Evolutionary conservation across 2,888 invertebrate genomes (phyloP), one percentile per base, ranked within the genome.

Genomic region (Drosophila merina): DNA sequence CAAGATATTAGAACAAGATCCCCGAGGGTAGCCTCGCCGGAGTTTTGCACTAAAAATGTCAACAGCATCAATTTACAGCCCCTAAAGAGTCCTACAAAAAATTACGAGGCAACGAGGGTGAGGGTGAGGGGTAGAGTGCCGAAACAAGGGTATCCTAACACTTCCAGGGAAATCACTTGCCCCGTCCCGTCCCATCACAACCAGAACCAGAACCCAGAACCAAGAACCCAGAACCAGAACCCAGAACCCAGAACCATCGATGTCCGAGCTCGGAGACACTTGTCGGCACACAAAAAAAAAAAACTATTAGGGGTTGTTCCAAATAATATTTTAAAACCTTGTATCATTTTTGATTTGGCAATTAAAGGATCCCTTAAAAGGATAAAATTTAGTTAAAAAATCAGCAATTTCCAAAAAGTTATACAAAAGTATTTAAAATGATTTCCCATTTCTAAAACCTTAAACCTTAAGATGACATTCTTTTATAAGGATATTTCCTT

Each of bases 121-220:
- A 33, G 20, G 5, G 12, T 8, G 42, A 5, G 26, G 14, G 28
- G 44, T 12, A 57, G 50, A 75, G 63, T 68, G 71, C 66, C 60
- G 79, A 63, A 74, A 78, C 64, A 76, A 72, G 76, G 68, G 66
- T 67, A 69, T 74, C 67, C 71, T 76, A 78, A 84, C 85, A 82
- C 87, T 74, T 86, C 85, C 72, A 66, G 50, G 67, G 82, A 86
- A 82, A 86, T 74, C 81, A 84, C 81, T 80, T 75, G 49, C 47
- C 45, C 38, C 26, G 36, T 4, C 45, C 38, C 26, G 36, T 4
- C 36, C n/a, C 5, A 26, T 14, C 33, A 36, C 3, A 57, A 45
- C 40, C 33, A 47, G 54, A 59, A 40, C 28, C 50, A 45, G 44
- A 45, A 30, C 8, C 31, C 60, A 28, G 6, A 28, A 28, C 28